Conservation (phyloP, 1,140 invertebrate genomes). For the Tenebrio molitor region DNA sequence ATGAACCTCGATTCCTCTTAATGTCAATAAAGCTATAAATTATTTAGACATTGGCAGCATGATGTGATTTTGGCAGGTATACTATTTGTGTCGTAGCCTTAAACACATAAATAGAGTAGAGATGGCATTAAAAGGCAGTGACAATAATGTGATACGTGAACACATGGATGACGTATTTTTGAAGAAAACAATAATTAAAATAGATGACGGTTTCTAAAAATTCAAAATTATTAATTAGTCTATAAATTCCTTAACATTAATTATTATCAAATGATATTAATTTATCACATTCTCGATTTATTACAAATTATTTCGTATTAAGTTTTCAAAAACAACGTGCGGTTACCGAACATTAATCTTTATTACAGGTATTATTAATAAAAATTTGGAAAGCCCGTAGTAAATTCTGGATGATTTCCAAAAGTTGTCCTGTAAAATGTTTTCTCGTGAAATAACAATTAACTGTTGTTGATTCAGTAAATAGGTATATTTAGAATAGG, state of each 20-base stretch:
- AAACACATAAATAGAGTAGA: slow-evolving; percentile 37
- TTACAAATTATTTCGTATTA: too few relatives aligned
- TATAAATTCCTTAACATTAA: too few relatives aligned
- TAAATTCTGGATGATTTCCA: background rate
- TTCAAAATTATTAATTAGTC: too few relatives aligned
- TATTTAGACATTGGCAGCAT: slow-evolving; percentile 25
- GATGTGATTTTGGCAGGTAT: slow-evolving; percentile 27
- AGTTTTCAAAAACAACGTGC: too few relatives aligned
- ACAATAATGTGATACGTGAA: too few relatives aligned
- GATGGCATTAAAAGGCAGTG: slow-evolving; percentile 5
- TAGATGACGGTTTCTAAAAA: too few relatives aligned
- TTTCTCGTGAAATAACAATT: slow-evolving; percentile 12
- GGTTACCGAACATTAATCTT: too few relatives aligned
- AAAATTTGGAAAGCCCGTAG: too few relatives aligned
- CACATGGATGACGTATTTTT: background rate
- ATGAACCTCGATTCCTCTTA: slow-evolving; percentile 43
- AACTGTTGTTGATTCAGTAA: background rate
- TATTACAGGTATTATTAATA: background rate
- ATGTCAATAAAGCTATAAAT: slow-evolving; percentile 48
- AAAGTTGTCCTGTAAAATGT: background rate
- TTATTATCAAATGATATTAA: too few relatives aligned
- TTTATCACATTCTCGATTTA: too few relatives aligned
- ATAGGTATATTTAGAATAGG: slow-evolving; percentile 6
- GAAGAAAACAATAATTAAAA: background rate
- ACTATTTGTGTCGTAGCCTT: slow-evolving; percentile 26